Conservation (phyloP, 92 coral and sea anemone genomes). For the Palythoa caribaeorum region DNA sequence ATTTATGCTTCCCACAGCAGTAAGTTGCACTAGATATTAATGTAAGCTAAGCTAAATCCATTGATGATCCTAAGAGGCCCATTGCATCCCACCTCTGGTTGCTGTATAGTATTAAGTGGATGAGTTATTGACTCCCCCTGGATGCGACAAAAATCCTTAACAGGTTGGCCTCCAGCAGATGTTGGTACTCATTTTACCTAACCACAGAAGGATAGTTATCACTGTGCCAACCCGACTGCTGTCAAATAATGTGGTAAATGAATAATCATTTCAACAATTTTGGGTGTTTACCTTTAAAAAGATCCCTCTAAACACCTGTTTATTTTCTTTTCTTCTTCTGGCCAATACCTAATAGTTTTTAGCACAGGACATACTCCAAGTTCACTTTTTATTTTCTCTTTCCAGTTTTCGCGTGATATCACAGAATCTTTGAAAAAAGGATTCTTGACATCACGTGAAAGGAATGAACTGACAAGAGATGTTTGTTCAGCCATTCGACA, state of each 20-base stretch:
- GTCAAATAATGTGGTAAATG: slow-evolving; percentile 6
- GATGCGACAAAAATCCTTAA: background rate
- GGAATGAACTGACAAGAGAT: slow-evolving; percentile 73
- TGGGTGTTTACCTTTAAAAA: background rate
- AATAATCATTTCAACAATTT: background rate
- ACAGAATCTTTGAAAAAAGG: slow-evolving; percentile 2
- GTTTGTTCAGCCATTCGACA: slow-evolving; percentile 64
- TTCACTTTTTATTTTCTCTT: slow-evolving; percentile 8
- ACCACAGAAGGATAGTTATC: slow-evolving; percentile 8
- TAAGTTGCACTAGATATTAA: slow-evolving; percentile 1
- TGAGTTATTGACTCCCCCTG: slow-evolving; percentile 6
- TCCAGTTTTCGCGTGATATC: slow-evolving; percentile 13
- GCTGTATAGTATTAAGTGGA: slow-evolving; percentile 3
- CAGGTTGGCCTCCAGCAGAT: slow-evolving; percentile 11
- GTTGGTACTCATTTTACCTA: slow-evolving; percentile 7
- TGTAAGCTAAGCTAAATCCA: slow-evolving; percentile 1
- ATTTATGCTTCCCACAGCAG: slow-evolving; percentile 6
- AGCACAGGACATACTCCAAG: slow-evolving; percentile 10
- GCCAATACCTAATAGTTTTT: slow-evolving; percentile 2
- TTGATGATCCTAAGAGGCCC: slow-evolving; percentile 1
- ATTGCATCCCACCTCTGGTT: slow-evolving; percentile 5
- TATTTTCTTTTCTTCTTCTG: background rate
- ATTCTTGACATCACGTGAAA: background rate
- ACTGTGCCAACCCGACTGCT: slow-evolving; percentile 14
- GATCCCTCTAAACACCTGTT: slow-evolving; percentile 12